phyloP scores from a whole-genome alignment of 2,797 vertebrate genomes.

The Acrossocheilus wenchowensis region DNA sequence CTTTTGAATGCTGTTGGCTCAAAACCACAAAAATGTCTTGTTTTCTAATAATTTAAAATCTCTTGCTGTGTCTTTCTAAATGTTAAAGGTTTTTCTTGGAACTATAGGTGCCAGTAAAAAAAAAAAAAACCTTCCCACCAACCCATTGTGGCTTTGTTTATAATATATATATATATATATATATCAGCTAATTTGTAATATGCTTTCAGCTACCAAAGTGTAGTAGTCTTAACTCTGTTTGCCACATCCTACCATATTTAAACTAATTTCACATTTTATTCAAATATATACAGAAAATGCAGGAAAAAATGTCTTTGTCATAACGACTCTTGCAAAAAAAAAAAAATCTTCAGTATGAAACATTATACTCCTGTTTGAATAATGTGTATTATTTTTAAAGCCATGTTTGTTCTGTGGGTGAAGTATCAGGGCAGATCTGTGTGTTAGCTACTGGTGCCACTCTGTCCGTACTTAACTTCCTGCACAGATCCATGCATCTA shows the following conservation, averaged over 20 bases:
- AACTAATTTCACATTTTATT: not conserved
- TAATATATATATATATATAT: not conserved
- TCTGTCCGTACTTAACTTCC: conserved; percentile 4
- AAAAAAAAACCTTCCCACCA: not conserved
- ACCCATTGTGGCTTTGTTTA: not conserved
- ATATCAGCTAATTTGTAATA: not conserved
- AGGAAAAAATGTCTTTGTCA: not conserved
- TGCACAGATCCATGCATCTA: not conserved
- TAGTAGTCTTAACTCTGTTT: not conserved
- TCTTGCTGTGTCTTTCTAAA: conserved; percentile 1
- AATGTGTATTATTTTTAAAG: conserved; percentile 20
- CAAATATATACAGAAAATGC: not conserved
- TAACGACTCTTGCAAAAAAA: not conserved
- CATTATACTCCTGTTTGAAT: not conserved
- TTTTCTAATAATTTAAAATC: not conserved
- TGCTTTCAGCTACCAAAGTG: not conserved
- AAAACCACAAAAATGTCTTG: not conserved
- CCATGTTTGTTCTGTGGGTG: not conserved
- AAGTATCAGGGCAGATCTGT: not conserved
- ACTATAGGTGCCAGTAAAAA: not conserved
- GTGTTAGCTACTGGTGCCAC: not conserved
- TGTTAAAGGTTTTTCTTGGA: not conserved
- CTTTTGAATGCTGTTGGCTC: not conserved
- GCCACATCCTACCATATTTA: not conserved
- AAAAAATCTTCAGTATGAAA: not conserved